Base-by-base conservation (phyloP, 2,113 vertebrate genomes). In the Phodopus roborovskii region DNA sequence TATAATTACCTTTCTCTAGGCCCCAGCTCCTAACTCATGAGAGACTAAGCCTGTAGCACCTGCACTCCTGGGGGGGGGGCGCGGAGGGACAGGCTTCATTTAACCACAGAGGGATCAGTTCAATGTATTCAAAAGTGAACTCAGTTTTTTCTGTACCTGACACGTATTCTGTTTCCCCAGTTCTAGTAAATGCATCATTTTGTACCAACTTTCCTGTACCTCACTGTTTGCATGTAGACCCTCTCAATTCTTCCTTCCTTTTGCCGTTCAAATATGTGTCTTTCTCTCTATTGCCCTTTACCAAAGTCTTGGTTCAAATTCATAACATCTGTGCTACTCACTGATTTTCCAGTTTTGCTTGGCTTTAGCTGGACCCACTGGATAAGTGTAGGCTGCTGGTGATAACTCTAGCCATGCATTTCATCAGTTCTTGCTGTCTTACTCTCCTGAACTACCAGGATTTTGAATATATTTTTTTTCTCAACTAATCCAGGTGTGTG, bases 391-490 rank as follows among this genome's bases (percentile, higher is more conserved):
- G 73, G 16, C 7, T 39, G 4, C 11, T 75, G 81, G 33, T 7
- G 56, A 50, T 0, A 39, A 39, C 36, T 16, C 30, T 39, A 90
- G 30, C 42, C 19, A 16, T 39, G 36, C 22, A 30, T 53, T 16
- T 58, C 16, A 50, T 20, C 4, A 5, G 10, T 62, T 70, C 30
- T 75, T 70, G 81, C 74, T 74, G 24, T 82, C 60, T 85, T 75
- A 64, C 45, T 28, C 33, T 7, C 13, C 77, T 86, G 30, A 73
- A 64, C 53, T 48, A 74, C 13, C 73, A 24, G 26, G 94, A 0
- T 90, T 94, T 64, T 79, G 71, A 85, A 28, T 74, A 36, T 70
- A 90, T 82, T 62, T 48, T 75, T 13, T 92, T 92, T 77, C 81
- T 10, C 13, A 66, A 75, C 16, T 81, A 60, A 42, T 20, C 42